Evolutionary conservation across 2,113 vertebrate species (phyloP).

Genomic region (Phalacrocorax pelagicus): DNA sequence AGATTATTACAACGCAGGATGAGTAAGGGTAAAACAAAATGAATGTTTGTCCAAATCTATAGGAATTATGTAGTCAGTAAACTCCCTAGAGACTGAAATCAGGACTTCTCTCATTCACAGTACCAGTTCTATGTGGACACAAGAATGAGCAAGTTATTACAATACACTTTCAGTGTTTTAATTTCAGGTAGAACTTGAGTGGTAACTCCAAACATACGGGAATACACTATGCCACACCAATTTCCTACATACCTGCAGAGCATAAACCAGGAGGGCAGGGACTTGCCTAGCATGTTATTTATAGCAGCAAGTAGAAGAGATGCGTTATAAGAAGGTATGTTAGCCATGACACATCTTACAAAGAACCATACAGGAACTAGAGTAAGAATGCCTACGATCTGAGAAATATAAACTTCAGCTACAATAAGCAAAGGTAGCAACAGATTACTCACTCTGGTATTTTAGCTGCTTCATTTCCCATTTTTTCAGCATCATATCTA

Average conservation of each 20-base stretch:
- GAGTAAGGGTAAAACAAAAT: background rate
- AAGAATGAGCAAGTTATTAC: background rate
- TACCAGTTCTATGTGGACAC: background rate
- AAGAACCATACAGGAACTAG: background rate
- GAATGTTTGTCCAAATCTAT: background rate
- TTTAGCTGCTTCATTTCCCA: background rate
- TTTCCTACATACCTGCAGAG: background rate
- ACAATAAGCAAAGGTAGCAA: background rate
- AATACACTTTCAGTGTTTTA: background rate
- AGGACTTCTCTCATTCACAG: background rate
- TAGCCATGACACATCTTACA: background rate
- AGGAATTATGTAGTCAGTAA: background rate
- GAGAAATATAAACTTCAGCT: background rate
- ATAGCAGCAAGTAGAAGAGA: background rate
- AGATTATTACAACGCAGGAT: background rate
- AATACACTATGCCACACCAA: background rate
- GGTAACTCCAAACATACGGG: background rate
- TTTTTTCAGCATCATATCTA: background rate
- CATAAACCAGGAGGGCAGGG: background rate
- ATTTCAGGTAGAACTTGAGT: background rate
- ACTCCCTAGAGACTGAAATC: background rate
- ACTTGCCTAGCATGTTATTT: accelerated
- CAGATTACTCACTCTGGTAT: background rate
- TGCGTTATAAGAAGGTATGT: accelerated
- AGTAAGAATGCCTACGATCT: background rate